Percentiles rank a stretch among this genome's conserved stretches.
phyloP scores from a whole-genome alignment of 2,797 vertebrate species.

The Phoebastria nigripes region DNA sequence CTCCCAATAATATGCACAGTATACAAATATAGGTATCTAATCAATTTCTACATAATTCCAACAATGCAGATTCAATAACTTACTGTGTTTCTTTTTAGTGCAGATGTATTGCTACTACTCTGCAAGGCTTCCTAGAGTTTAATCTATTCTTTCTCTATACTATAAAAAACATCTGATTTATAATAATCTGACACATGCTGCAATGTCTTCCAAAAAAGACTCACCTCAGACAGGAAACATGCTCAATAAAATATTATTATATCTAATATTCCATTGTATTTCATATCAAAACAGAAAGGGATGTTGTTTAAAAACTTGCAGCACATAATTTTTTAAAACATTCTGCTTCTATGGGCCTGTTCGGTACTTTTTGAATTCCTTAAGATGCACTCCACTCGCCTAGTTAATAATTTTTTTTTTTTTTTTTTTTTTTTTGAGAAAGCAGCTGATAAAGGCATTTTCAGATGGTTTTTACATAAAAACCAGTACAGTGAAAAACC shows the following conservation, averaged over 20 bases:
- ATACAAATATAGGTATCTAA: not conserved
- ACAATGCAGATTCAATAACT: not conserved
- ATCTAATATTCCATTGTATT: not conserved
- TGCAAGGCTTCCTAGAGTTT: not conserved
- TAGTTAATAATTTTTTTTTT: not conserved
- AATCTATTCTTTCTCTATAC: not conserved
- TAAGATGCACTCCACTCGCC: not conserved
- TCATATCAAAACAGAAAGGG: not conserved
- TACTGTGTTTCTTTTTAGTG: not conserved
- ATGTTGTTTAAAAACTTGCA: not conserved
- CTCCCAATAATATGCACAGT: not conserved
- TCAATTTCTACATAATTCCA: not conserved
- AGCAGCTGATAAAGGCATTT: not conserved
- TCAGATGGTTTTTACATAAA: not conserved
- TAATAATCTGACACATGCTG: not conserved
- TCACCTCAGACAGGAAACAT: not conserved
- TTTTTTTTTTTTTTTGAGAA: not conserved
- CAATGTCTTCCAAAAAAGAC: not conserved
- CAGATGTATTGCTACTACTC: not conserved
- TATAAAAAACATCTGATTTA: not conserved
- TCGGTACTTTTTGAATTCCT: not conserved
- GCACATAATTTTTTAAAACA: not conserved
- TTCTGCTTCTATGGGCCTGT: not conserved
- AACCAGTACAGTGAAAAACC: not conserved
- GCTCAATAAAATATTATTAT: not conserved